phyloP scores from a whole-genome alignment of 2,113 vertebrate genomes.

The Mystacornis crossleyi region DNA sequence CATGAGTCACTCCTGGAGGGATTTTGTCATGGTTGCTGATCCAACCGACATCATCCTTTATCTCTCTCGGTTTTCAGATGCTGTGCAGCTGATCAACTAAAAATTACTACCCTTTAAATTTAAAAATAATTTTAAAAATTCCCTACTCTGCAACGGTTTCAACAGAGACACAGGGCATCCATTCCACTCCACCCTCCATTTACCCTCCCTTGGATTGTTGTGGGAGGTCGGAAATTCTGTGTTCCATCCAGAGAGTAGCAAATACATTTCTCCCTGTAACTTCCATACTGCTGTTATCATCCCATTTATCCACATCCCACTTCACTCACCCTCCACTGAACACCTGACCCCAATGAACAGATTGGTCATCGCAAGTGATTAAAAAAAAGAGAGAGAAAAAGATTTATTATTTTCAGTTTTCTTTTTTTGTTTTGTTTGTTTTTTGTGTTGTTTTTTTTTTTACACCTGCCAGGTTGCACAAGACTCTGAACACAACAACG shows the following conservation, averaged over 20 bases:
- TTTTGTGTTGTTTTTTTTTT: background rate
- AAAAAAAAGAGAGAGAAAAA: background rate
- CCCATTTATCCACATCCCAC: background rate
- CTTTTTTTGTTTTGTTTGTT: background rate
- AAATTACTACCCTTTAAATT: background rate
- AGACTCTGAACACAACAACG: slow-evolving; percentile 71
- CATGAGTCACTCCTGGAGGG: background rate
- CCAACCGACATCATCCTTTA: background rate
- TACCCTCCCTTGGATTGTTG: background rate
- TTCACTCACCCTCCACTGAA: background rate
- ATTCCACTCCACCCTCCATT: background rate
- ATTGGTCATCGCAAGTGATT: rapidly evolving
- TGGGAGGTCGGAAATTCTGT: background rate
- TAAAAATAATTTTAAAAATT: background rate
- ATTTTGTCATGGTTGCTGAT: background rate
- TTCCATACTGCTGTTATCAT: background rate
- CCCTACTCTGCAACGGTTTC: background rate
- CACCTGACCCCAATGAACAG: background rate
- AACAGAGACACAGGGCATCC: background rate
- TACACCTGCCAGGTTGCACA: slow-evolving; percentile 62
- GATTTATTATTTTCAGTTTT: slow-evolving; percentile 58
- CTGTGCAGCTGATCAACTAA: background rate
- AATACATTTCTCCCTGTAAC: background rate
- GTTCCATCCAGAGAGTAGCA: background rate
- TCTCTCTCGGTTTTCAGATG: background rate